These are phyloP conservation scores for Zoanthus solanderi DNA, from an alignment of 92 coral and sea anemone genomes.

Conservation along the genomic window DNA sequence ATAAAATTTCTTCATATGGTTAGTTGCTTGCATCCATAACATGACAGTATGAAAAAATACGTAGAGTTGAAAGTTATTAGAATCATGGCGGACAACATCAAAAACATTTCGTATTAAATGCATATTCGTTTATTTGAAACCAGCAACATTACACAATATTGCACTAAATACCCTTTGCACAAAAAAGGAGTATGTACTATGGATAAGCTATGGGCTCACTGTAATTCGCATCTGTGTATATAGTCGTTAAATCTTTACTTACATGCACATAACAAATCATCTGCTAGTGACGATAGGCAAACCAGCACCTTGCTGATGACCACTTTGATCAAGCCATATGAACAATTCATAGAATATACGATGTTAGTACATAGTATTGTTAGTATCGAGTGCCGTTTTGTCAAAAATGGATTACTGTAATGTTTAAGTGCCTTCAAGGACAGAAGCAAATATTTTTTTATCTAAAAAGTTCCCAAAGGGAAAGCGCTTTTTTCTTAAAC, in stretches of 20 bases:
- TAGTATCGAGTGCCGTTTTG: constrained; percentile 17
- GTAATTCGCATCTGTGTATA: background rate
- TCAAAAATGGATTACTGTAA: constrained; percentile 14
- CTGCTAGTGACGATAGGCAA: constrained; percentile 14
- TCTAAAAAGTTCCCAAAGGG: constrained; percentile 46
- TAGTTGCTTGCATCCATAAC: no score
- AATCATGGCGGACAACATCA: background rate
- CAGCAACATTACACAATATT: constrained; percentile 37
- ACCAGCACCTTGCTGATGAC: constrained; percentile 16
- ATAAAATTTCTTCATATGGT: no score
- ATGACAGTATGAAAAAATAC: no score
- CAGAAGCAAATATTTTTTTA: background rate
- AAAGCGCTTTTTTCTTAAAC: constrained; percentile 28
- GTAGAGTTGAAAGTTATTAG: background rate
- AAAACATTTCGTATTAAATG: background rate
- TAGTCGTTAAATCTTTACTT: background rate
- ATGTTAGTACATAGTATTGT: constrained; percentile 51
- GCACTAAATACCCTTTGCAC: constrained; percentile 47
- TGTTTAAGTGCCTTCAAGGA: constrained; percentile 35
- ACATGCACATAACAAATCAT: constrained; percentile 7
- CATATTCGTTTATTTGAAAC: constrained; percentile 29
- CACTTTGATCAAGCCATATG: constrained; percentile 49
- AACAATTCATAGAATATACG: constrained; percentile 50
- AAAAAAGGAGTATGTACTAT: constrained; percentile 46
- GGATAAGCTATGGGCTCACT: constrained; percentile 45